Evolutionary conservation across 2,888 invertebrate genomes (phyloP).

Genomic region (Dasypolia templi): DNA sequence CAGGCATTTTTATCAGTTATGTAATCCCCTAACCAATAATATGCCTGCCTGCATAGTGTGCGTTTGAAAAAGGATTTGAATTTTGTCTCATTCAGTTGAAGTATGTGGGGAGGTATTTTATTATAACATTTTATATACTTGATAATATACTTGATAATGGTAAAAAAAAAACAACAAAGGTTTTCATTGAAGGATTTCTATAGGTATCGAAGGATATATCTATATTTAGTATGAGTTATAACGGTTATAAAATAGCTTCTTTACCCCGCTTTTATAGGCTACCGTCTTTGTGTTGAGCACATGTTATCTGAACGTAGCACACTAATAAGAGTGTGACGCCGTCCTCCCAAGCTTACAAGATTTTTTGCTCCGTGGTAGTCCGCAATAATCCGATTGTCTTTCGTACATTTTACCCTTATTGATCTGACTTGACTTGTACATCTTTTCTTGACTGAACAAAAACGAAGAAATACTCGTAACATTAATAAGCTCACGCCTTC

Average conservation of each 20-base stretch:
- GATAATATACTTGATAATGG: too few species aligned
- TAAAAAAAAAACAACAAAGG: neutral
- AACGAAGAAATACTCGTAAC: neutral
- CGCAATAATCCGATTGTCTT: constrained; percentile 20
- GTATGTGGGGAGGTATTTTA: too few species aligned
- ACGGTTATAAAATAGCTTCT: too few species aligned
- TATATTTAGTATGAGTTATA: too few species aligned
- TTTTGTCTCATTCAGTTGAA: too few species aligned
- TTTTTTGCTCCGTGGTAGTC: constrained; percentile 2
- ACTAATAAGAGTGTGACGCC: constrained; percentile 9
- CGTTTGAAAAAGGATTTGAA: too few species aligned
- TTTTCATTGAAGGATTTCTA: too few species aligned
- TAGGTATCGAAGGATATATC: neutral
- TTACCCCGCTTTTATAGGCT: neutral
- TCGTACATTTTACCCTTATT: neutral
- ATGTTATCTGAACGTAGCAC: constrained; percentile 30
- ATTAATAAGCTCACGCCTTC: neutral
- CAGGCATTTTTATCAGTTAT: too few species aligned
- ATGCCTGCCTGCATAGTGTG: too few species aligned
- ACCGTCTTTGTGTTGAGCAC: constrained; percentile 7
- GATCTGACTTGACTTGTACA: constrained; percentile 1
- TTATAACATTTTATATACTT: too few species aligned
- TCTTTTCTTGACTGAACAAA: constrained; percentile 11
- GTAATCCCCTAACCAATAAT: too few species aligned
- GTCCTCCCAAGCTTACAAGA: neutral